Evolutionary conservation across 2,888 invertebrate genomes (phyloP).

Genomic region (Lasioglossum marginatum): DNA sequence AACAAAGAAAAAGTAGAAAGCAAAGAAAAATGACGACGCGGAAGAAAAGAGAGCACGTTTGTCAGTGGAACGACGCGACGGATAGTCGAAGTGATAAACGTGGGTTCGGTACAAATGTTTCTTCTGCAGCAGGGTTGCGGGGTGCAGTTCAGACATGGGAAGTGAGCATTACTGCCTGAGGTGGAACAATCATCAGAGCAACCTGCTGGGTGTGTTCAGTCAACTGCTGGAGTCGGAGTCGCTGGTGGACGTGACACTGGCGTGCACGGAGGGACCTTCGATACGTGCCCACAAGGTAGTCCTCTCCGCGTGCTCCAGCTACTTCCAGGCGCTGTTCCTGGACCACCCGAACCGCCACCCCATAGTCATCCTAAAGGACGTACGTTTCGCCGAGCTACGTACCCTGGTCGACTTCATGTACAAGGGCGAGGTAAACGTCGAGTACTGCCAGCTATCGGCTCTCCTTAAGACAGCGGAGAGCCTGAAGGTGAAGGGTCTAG

Average conservation of each 20-base stretch:
- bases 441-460: slow-evolving; percentile 96
- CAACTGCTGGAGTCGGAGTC: slow-evolving; percentile 98
- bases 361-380: slow-evolving; percentile 97
- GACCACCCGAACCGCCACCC: slow-evolving; percentile 97
- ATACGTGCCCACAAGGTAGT: slow-evolving; percentile 98
- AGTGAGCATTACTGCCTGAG: slow-evolving; percentile 99
- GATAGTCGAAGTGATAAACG: neutral
- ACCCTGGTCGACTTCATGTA: slow-evolving; percentile 98
- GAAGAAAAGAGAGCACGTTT: slow-evolving; percentile 2
- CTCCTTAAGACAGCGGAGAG: slow-evolving; percentile 96
- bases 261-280: slow-evolving; percentile 97
- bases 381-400: slow-evolving; percentile 94
- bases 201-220: slow-evolving; percentile 98
- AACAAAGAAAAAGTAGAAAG: neutral
- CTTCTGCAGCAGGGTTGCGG: slow-evolving; percentile 87
- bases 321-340: slow-evolving; percentile 96
- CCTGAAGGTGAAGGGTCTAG: slow-evolving; percentile 96
- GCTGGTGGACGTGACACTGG: slow-evolving; percentile 98
- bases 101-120: slow-evolving; percentile 62
- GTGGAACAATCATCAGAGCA: slow-evolving; percentile 99
- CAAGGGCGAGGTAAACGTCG: slow-evolving; percentile 97
- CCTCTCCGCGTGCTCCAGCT: slow-evolving; percentile 97
- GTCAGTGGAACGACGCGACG: slow-evolving; percentile 10
- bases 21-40: neutral
- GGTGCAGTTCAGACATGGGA: slow-evolving; percentile 97